These are phyloP conservation scores for Chelonia mydas DNA, from an alignment of 2,797 vertebrate species.

Conservation along the genomic window DNA sequence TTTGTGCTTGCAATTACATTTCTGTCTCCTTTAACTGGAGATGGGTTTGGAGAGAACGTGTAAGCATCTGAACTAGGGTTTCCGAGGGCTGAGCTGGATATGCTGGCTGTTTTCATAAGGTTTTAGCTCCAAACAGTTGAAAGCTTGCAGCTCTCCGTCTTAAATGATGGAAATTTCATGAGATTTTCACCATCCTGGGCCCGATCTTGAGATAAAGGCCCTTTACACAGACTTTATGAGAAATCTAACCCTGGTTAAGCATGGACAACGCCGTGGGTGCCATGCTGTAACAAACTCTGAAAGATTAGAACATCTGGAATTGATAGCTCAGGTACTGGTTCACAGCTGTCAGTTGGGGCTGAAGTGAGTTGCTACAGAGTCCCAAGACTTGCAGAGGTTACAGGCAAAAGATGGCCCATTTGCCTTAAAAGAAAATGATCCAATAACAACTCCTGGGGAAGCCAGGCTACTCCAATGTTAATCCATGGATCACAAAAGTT, in stretches of 20 bases:
- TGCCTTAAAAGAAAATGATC: not conserved
- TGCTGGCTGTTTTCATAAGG: not conserved
- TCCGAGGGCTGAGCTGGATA: not conserved
- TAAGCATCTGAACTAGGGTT: not conserved
- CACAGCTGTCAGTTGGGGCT: not conserved
- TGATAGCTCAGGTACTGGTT: not conserved
- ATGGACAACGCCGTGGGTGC: accelerated
- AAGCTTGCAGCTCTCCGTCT: not conserved
- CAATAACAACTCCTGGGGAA: not conserved
- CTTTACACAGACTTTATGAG: not conserved
- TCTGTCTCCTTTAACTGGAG: not conserved
- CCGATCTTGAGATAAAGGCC: not conserved
- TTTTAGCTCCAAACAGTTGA: not conserved
- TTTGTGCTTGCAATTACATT: not conserved
- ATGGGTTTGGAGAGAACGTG: not conserved
- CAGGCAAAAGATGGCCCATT: not conserved
- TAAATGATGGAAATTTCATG: not conserved
- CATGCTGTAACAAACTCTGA: not conserved
- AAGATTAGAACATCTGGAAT: not conserved
- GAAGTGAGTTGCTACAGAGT: not conserved
- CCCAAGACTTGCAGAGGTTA: not conserved
- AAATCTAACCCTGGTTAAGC: not conserved
- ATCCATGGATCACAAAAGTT: not conserved
- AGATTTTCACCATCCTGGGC: not conserved
- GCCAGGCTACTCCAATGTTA: not conserved